A percentile compares a stretch with the other conserved stretches of the same genome.
Conservation (phyloP, 2,797 vertebrate species). For the Amphiprion clarkii region DNA sequence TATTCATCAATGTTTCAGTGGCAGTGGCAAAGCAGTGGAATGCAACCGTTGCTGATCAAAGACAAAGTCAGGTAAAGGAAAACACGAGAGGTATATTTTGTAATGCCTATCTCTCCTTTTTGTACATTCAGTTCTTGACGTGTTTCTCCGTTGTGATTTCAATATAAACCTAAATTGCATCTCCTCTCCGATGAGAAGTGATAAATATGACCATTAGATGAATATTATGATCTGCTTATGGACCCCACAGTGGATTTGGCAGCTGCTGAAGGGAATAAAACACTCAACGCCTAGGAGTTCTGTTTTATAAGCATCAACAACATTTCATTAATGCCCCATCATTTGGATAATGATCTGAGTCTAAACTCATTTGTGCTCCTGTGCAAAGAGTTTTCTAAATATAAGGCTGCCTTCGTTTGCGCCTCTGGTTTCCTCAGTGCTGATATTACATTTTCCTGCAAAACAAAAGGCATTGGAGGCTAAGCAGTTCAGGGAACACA, state of each 20-base stretch:
- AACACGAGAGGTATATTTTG: background rate
- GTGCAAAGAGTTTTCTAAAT: conserved; percentile 27
- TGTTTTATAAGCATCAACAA: conserved; percentile 35
- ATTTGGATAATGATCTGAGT: conserved; percentile 54
- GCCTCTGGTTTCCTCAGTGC: conserved; percentile 17
- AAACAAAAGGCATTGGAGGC: conserved; percentile 28
- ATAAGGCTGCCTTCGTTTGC: conserved; percentile 12
- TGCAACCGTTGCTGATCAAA: background rate
- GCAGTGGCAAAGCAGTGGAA: background rate
- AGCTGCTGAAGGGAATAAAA: conserved; percentile 53
- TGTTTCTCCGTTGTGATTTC: conserved; percentile 10
- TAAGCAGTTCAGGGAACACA: background rate
- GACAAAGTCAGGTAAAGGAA: background rate
- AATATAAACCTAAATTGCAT: conserved; percentile 29
- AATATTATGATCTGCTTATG: conserved; percentile 47
- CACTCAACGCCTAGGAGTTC: conserved; percentile 28
- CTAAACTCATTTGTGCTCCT: conserved; percentile 39
- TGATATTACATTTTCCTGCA: conserved; percentile 22
- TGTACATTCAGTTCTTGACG: background rate
- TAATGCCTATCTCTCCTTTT: background rate
- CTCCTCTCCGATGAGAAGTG: conserved; percentile 8
- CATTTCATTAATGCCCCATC: conserved; percentile 56
- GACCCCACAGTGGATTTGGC: conserved; percentile 42
- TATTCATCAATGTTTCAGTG: conserved; percentile 37
- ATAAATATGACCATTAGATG: conserved; percentile 46